Percentiles rank a stretch among this genome's conserved stretches.
phyloP scores from a whole-genome alignment of 1,140 invertebrate species.

The Diploscapter pachys region DNA sequence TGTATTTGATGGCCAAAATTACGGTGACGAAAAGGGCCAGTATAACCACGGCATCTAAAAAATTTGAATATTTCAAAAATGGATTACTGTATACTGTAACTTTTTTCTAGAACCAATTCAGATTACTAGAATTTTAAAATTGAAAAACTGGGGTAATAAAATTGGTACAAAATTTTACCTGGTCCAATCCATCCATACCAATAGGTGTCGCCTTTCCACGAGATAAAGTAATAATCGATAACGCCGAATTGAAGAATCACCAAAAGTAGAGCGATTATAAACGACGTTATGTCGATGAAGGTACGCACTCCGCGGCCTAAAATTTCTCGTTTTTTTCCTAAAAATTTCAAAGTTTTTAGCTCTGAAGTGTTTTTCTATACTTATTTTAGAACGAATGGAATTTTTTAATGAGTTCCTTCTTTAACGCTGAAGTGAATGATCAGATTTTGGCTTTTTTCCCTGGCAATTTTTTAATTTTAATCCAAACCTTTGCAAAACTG shows the following conservation, averaged over 20 bases:
- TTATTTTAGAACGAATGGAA: no score
- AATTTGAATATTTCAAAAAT: no score
- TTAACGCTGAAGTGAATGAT: no score
- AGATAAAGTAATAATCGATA: slow-evolving; percentile 37
- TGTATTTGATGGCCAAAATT: slow-evolving; percentile 12
- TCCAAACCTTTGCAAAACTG: no score
- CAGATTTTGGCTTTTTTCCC: no score
- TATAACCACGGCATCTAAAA: slow-evolving; percentile 3
- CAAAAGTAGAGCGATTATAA: slow-evolving; percentile 26
- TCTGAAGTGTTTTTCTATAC: no score
- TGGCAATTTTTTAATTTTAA: no score
- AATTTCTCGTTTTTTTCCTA: background rate
- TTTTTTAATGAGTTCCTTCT: no score
- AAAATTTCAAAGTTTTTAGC: no score
- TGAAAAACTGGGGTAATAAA: background rate
- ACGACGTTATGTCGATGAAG: slow-evolving; percentile 32
- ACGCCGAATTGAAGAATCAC: slow-evolving; percentile 39
- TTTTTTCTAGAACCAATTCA: no score
- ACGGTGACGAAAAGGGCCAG: background rate
- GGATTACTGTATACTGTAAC: no score
- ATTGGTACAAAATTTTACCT: slow-evolving; percentile 12
- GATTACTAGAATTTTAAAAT: no score
- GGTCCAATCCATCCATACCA: slow-evolving; percentile 19
- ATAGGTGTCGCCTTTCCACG: slow-evolving; percentile 17
- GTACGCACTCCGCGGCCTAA: slow-evolving; percentile 29